Evolutionary conservation across 2,797 vertebrate species (phyloP).

Genomic region (Ptychobarbus kaznakovi): DNA sequence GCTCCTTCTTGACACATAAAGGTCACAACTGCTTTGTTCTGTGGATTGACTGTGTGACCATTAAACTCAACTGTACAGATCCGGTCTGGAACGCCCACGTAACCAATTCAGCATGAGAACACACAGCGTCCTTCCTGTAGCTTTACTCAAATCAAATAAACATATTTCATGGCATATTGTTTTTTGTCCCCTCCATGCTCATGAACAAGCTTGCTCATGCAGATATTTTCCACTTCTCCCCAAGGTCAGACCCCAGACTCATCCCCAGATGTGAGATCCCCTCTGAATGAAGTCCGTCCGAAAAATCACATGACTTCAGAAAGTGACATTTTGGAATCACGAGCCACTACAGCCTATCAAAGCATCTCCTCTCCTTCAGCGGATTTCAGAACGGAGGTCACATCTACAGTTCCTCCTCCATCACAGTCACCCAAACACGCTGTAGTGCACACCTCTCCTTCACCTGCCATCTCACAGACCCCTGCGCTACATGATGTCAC

Average conservation of each 20-base stretch:
- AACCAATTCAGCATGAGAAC: slow-evolving; percentile 20
- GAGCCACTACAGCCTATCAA: slow-evolving; percentile 21
- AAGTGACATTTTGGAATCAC: slow-evolving; percentile 34
- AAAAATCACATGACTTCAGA: slow-evolving; percentile 50
- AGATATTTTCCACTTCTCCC: slow-evolving; percentile 28
- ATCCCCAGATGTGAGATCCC: slow-evolving; percentile 35
- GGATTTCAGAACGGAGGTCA: slow-evolving; percentile 8
- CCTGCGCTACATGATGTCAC: slow-evolving; percentile 23
- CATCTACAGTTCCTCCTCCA: background rate
- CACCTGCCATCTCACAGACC: background rate
- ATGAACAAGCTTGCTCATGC: slow-evolving; percentile 5
- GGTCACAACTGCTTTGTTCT: slow-evolving; percentile 57
- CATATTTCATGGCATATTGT: background rate
- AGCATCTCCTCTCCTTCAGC: background rate
- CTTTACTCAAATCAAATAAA: slow-evolving; percentile 13
- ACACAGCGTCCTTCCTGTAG: slow-evolving; percentile 9
- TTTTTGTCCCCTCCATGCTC: background rate
- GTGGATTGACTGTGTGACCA: slow-evolving; percentile 12
- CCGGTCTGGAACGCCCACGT: slow-evolving; percentile 17
- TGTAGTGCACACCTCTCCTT: background rate
- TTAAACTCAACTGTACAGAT: slow-evolving; percentile 22
- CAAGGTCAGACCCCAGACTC: slow-evolving; percentile 65
- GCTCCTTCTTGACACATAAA: slow-evolving; percentile 48
- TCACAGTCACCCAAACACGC: slow-evolving; percentile 14
- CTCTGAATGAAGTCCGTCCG: slow-evolving; percentile 41